phyloP scores from a whole-genome alignment of 2,797 vertebrate genomes.

The Mormyrops boulengeri region DNA sequence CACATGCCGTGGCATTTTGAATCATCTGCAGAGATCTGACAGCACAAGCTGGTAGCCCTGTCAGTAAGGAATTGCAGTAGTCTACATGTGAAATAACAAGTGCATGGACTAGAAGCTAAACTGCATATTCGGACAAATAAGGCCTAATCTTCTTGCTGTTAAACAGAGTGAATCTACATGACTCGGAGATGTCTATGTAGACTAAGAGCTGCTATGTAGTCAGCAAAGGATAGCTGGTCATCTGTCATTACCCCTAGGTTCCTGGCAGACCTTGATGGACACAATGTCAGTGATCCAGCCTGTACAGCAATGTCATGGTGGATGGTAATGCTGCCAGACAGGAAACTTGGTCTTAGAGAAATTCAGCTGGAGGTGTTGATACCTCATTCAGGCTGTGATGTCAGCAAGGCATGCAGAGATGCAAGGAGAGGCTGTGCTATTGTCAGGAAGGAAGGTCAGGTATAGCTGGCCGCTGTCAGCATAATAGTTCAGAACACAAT shows the following conservation, averaged over 20 bases:
- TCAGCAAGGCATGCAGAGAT: background rate
- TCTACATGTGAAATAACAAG: background rate
- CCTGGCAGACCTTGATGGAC: constrained; percentile 1
- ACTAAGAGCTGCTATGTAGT: background rate
- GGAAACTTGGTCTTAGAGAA: background rate
- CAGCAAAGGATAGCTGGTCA: background rate
- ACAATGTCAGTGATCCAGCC: background rate
- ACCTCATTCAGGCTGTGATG: background rate
- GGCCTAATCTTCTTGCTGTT: background rate
- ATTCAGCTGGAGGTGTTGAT: background rate
- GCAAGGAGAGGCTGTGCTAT: background rate
- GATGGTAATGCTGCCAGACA: background rate
- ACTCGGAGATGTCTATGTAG: background rate
- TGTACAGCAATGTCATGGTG: background rate
- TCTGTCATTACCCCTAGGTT: background rate
- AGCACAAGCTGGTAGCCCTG: background rate
- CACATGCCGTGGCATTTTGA: background rate
- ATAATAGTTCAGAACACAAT: background rate
- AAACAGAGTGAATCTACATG: background rate
- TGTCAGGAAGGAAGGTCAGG: background rate
- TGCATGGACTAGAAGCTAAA: background rate
- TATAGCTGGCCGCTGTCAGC: background rate
- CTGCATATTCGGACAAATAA: background rate
- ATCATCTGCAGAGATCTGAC: background rate
- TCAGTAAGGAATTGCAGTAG: background rate